A percentile compares a stretch with the other conserved stretches of the same genome.
Evolutionary conservation across 1,140 invertebrate genomes (phyloP).

Genomic region (Stegodyphus mimosarum): DNA sequence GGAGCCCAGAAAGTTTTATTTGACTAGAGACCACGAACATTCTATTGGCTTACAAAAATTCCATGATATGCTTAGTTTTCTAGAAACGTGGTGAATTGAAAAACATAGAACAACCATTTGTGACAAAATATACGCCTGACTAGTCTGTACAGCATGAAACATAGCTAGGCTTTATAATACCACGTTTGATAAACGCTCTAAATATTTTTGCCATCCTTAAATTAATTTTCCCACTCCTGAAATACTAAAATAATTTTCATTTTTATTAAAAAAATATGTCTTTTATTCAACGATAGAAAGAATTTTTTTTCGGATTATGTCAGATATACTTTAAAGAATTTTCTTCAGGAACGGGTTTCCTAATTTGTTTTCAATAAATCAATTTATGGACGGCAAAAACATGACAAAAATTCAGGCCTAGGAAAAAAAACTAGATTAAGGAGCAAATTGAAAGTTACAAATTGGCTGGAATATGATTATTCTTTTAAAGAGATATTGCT

Average conservation of each 20-base stretch:
- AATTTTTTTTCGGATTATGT: slow-evolving; percentile 15
- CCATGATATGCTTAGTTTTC: slow-evolving; percentile 56
- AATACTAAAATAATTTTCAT: slow-evolving; percentile 32
- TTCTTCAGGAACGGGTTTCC: slow-evolving; percentile 8
- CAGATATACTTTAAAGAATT: neutral
- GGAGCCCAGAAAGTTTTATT: slow-evolving; percentile 45
- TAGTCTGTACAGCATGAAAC: slow-evolving; percentile 49
- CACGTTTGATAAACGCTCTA: slow-evolving; percentile 41
- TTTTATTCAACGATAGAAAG: slow-evolving; percentile 25
- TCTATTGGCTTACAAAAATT: slow-evolving; percentile 58
- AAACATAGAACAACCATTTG: slow-evolving; percentile 32
- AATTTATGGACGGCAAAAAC: slow-evolving; percentile 57
- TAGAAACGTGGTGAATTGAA: slow-evolving; percentile 38
- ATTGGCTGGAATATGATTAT: slow-evolving; percentile 54
- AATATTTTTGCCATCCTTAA: slow-evolving; percentile 58
- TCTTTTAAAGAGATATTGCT: slow-evolving; percentile 35
- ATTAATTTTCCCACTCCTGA: slow-evolving; percentile 25
- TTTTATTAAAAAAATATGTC: slow-evolving; percentile 53
- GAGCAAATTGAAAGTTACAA: slow-evolving; percentile 30
- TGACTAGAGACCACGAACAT: slow-evolving; percentile 52
- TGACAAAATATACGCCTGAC: slow-evolving; percentile 57
- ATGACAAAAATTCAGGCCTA: slow-evolving; percentile 21
- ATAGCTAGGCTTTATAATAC: slow-evolving; percentile 13
- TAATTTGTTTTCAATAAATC: neutral
- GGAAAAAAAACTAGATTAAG: slow-evolving; percentile 36